Evolutionary conservation across 2,888 invertebrate genomes (phyloP), one percentile per base, ranked within the genome.

Genomic region (Tricholauxania praeusta): DNA sequence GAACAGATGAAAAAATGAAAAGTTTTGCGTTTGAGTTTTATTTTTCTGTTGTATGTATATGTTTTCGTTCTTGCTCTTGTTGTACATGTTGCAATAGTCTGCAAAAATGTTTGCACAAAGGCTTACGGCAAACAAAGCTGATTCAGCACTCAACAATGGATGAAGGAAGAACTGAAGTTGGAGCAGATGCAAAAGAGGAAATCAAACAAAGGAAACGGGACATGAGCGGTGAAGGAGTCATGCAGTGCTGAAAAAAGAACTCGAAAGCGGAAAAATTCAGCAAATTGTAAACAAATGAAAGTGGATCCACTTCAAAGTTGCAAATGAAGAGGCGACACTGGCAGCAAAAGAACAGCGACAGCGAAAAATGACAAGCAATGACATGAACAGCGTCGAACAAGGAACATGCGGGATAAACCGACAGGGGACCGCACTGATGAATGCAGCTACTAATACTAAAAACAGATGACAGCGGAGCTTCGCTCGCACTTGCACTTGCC

Each of bases 281-380:
- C 65, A 71, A 78, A 74, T 76, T 62, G 81, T 82, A 82, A 82
- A 82, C 82, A 82, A 82, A 82, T 82, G 82, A 82, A 82, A 82
- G 82, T 82, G 82, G 82, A 82, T 82, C 82, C 83, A 83, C 82
- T 82, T 83, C 83, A 82, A 82, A 81, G 82, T 82, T 78, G 82
- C 81, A 82, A 82, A 82, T 82, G 82, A 82, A 82, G 82, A 81
- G 82, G 78, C 60, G 72, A 65, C 60, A 67, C 52, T 67, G 72
- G 72, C 72, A 67, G 67, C 22, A 72, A 72, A 72, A 72, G 72
- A 67, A 62, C 72, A 72, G 47, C 72, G 72, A 72, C 66, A 72
- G 72, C 72, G 72, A 67, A 72, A 72, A 72, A 67, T 53, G 62
- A 67, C 67, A 67, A 72, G 66, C 67, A 67, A 72, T 67, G 15